Conservation (phyloP, 2,888 invertebrate genomes). For the Orthosia gothica region DNA sequence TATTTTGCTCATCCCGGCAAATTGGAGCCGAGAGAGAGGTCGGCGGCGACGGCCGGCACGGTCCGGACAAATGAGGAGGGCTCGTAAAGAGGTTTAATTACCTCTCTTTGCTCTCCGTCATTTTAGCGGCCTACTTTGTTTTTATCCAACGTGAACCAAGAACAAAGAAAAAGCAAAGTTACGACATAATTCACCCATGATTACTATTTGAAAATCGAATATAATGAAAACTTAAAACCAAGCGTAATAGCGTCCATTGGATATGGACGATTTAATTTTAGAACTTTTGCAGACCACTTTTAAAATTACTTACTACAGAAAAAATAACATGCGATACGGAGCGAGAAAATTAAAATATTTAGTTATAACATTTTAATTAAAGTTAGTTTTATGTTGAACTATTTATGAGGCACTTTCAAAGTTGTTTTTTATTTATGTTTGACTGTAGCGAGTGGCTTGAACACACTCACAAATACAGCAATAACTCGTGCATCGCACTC, state of each 20-base stretch:
- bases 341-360: conserved; percentile 35
- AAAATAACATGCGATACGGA: too few species aligned
- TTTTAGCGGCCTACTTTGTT: conserved; percentile 74
- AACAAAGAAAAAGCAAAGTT: conserved; percentile 61
- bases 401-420: conserved; percentile 27
- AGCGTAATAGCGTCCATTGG: conserved; percentile 12
- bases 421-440: conserved; percentile 24
- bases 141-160: conserved; percentile 62
- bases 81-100: conserved; percentile 82
- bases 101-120: conserved; percentile 72
- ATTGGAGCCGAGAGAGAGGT: conserved; percentile 72
- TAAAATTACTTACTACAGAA: not conserved
- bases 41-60: conserved; percentile 61
- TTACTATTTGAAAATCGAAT: conserved; percentile 41
- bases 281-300: conserved; percentile 21
- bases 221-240: conserved; percentile 25
- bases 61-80: conserved; percentile 76
- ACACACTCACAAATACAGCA: conserved; percentile 16
- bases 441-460: conserved; percentile 8
- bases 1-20: conserved; percentile 73
- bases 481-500: conserved; percentile 30
- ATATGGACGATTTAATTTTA: conserved; percentile 22
- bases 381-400: conserved; percentile 24
- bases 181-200: conserved; percentile 41
- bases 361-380: conserved; percentile 43